These are phyloP conservation scores for Operophtera brumata DNA, from an alignment of 2,888 invertebrate genomes.

Conservation along the genomic window DNA sequence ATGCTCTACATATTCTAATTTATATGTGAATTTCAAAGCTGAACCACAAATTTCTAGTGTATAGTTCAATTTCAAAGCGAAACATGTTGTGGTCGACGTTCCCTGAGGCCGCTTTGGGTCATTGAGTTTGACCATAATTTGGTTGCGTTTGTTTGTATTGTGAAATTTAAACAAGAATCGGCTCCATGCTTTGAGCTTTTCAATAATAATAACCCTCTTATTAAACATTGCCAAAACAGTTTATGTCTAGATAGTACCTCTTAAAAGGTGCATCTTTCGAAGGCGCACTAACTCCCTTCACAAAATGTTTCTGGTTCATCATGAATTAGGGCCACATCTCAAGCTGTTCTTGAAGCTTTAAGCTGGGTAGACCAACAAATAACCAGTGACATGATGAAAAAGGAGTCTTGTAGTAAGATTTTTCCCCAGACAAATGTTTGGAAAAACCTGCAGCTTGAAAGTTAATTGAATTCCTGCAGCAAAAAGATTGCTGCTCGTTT, in stretches of 20 bases:
- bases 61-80: not conserved
- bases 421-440: not conserved
- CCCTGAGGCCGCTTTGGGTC: not conserved
- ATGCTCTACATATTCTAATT: not conserved
- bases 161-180: not conserved
- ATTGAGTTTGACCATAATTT: not conserved
- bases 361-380: too few species aligned
- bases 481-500: not conserved
- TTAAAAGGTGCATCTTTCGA: too few species aligned
- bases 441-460: constrained; percentile 1
- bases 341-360: too few species aligned
- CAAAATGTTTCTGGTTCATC: too few species aligned
- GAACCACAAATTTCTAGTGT: not conserved
- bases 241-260: too few species aligned
- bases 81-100: not conserved
- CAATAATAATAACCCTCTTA: not conserved
- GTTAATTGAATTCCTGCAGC: constrained; percentile 4
- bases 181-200: not conserved
- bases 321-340: too few species aligned
- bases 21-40: not conserved
- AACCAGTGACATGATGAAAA: too few species aligned
- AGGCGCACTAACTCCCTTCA: too few species aligned
- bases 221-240: too few species aligned
- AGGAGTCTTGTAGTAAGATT: too few species aligned
- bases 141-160: not conserved